phyloP scores from a whole-genome alignment of 1,140 invertebrate species.

The Microplitis demolitor region DNA sequence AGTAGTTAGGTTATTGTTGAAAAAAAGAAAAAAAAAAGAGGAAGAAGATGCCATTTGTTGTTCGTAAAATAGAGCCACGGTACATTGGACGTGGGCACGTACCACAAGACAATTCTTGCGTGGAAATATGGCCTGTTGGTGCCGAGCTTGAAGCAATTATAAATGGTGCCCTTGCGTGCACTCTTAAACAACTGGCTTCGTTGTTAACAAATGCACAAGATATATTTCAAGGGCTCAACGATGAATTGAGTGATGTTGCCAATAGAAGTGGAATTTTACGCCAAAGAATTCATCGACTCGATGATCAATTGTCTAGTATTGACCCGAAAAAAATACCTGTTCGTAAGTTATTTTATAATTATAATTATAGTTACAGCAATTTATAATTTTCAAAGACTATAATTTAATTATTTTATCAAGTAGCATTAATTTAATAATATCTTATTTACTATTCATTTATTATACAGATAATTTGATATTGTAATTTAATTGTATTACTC shows the following conservation, averaged over 20 bases:
- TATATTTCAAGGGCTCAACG: constrained; percentile 63
- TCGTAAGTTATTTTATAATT: constrained; percentile 59
- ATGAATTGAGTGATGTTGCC: constrained; percentile 60
- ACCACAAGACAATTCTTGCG: constrained; percentile 44
- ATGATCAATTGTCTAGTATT: constrained; percentile 50
- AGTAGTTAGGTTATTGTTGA: neutral
- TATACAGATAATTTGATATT: too few species aligned
- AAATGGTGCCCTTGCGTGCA: constrained; percentile 61
- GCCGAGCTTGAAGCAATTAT: constrained; percentile 61
- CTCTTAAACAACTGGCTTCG: constrained; percentile 63
- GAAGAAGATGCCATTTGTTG: constrained; percentile 57
- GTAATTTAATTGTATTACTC: too few species aligned
- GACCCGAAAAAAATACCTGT: constrained; percentile 66
- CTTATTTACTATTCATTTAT: too few species aligned
- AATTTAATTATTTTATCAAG: too few species aligned
- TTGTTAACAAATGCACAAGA: constrained; percentile 63
- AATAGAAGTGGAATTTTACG: constrained; percentile 60
- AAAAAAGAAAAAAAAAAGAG: neutral
- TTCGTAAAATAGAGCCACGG: constrained; percentile 56
- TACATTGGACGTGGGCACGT: constrained; percentile 58
- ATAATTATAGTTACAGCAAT: neutral
- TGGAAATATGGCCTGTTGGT: constrained; percentile 54
- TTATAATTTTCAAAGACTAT: too few species aligned
- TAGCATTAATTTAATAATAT: too few species aligned
- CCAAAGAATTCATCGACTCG: constrained; percentile 55